These are phyloP conservation scores for Pseudopipra pipra DNA, from an alignment of 2,113 vertebrate species.

Conservation along the genomic window DNA sequence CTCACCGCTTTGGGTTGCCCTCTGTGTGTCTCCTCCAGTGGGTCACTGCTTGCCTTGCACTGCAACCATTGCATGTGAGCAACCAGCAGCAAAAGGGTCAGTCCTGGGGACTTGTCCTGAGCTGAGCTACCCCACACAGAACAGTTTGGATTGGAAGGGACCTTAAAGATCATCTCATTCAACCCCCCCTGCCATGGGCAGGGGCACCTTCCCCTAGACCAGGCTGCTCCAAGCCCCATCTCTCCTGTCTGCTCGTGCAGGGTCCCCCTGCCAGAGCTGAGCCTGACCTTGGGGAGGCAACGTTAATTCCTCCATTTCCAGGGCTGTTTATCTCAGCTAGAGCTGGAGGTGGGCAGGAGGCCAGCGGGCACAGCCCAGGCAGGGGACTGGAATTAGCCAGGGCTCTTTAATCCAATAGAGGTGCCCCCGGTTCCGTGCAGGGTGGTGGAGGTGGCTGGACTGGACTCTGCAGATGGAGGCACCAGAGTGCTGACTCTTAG, in stretches of 20 bases:
- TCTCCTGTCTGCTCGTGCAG: neutral
- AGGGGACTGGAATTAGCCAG: neutral
- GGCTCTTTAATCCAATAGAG: neutral
- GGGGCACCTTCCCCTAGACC: neutral
- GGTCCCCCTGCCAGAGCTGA: neutral
- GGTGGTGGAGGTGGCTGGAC: neutral
- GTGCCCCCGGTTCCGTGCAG: rapidly evolving
- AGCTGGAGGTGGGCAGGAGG: neutral
- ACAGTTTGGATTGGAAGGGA: neutral
- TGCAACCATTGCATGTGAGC: neutral
- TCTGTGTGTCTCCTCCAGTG: rapidly evolving
- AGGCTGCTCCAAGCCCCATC: neutral
- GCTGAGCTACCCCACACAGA: neutral
- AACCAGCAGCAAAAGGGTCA: neutral
- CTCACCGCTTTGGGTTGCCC: neutral
- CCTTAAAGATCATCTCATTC: neutral
- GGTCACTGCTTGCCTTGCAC: too few species aligned
- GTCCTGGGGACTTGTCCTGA: neutral
- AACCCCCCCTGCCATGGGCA: neutral
- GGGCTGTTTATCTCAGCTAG: neutral
- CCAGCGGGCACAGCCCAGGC: neutral
- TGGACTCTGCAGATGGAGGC: neutral
- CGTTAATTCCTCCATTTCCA: neutral
- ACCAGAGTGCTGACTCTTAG: neutral
- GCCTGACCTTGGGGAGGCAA: neutral